Percentiles rank a stretch among this genome's conserved stretches.
phyloP scores from a whole-genome alignment of 2,888 invertebrate species.

The Athalia rosae region DNA sequence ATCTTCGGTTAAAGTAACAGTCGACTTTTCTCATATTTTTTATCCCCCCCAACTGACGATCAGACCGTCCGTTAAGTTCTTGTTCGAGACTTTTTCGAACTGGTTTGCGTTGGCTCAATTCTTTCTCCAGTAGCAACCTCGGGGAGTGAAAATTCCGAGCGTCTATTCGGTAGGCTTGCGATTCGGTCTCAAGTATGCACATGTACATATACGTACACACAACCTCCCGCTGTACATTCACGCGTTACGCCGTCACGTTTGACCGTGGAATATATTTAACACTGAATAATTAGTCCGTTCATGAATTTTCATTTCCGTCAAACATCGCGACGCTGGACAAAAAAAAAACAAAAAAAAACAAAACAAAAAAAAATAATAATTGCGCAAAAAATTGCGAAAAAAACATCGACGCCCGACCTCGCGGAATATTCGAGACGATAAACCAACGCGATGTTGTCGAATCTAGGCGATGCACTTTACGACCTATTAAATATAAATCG shows the following conservation, averaged over 20 bases:
- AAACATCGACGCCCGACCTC: not conserved
- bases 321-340: not conserved
- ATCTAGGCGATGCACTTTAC: no score
- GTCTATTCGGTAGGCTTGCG: constrained; percentile 56
- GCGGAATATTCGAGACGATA: not conserved
- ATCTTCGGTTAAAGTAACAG: no score
- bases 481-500: no score
- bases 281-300: constrained; percentile 36
- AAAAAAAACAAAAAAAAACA: not conserved
- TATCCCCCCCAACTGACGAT: no score
- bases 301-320: constrained; percentile 7
- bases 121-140: not conserved
- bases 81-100: no score
- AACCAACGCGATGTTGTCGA: no score
- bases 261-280: constrained; percentile 30
- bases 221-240: constrained; percentile 13
- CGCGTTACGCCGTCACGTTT: constrained; percentile 6
- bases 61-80: no score
- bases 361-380: no score
- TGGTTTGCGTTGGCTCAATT: not conserved
- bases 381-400: no score
- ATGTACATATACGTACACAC: constrained; percentile 41
- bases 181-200: constrained; percentile 54
- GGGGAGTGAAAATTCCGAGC: constrained; percentile 45
- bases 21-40: no score